phyloP scores from a whole-genome alignment of 2,888 invertebrate genomes.

The Orgyia antiqua region DNA sequence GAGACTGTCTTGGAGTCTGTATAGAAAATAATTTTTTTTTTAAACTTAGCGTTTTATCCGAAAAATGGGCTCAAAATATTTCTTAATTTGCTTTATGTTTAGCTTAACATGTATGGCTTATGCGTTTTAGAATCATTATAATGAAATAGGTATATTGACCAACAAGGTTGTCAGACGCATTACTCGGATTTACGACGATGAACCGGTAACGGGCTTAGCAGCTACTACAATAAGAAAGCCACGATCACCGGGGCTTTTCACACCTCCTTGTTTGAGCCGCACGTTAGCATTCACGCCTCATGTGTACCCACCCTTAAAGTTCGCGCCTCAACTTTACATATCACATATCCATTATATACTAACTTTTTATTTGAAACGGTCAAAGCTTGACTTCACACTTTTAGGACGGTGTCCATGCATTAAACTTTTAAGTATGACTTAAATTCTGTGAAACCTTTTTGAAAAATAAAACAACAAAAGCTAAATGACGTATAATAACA shows the following conservation, averaged over 20 bases:
- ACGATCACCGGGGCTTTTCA: slow-evolving; percentile 63
- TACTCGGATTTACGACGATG: slow-evolving; percentile 54
- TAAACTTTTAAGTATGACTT: slow-evolving; percentile 15
- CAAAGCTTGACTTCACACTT: slow-evolving; percentile 22
- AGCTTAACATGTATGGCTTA: no score
- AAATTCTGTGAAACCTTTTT: slow-evolving; percentile 11
- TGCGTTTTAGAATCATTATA: no score
- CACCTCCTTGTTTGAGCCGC: slow-evolving; percentile 70
- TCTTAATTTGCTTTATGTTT: no score
- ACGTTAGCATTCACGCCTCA: slow-evolving; percentile 71
- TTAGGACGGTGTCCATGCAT: slow-evolving; percentile 15
- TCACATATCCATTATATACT: slow-evolving; percentile 55
- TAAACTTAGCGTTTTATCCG: no score
- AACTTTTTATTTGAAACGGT: slow-evolving; percentile 30
- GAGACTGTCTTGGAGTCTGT: slow-evolving; percentile 42
- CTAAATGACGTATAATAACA: background rate
- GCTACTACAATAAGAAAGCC: slow-evolving; percentile 59
- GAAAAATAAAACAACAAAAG: slow-evolving; percentile 2
- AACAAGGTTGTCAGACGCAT: no score
- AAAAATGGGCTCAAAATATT: no score
- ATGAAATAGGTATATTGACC: no score
- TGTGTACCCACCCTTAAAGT: slow-evolving; percentile 68
- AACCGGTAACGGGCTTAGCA: slow-evolving; percentile 65
- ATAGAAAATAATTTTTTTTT: no score
- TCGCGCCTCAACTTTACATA: slow-evolving; percentile 68